phyloP scores from a whole-genome alignment of 2,888 invertebrate species.

The Ormyrus thymus region DNA sequence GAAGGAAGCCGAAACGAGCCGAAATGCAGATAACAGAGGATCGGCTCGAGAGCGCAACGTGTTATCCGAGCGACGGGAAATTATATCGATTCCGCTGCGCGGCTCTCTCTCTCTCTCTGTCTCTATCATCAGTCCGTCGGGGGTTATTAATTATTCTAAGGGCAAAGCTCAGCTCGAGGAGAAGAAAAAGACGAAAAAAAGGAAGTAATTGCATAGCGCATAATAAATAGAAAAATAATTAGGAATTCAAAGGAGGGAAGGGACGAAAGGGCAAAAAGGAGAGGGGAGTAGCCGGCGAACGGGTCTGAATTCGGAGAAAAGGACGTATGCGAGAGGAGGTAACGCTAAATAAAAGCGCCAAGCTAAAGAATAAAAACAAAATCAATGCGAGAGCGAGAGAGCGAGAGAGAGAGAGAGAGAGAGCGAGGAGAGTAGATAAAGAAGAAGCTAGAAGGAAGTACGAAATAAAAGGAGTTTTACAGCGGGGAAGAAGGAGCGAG shows the following conservation, averaged over 20 bases:
- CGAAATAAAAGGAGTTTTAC: constrained; percentile 46
- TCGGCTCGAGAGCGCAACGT: neutral
- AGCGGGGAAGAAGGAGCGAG: neutral
- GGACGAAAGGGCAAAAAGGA: neutral
- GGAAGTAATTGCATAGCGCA: constrained; percentile 53
- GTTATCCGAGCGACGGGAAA: constrained; percentile 32
- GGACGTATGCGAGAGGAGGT: constrained; percentile 42
- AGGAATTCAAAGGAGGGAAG: constrained; percentile 40
- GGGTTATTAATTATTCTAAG: constrained; percentile 45
- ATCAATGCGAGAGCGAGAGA: constrained; percentile 8
- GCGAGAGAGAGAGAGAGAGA: no score
- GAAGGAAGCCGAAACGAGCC: neutral
- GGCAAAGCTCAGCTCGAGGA: neutral
- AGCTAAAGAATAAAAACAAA: constrained; percentile 49
- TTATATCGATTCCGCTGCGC: constrained; percentile 39
- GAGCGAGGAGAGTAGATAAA: constrained; percentile 16
- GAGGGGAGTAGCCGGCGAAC: constrained; percentile 10
- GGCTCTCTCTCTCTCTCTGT: no score
- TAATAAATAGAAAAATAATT: constrained; percentile 57
- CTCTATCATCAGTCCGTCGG: constrained; percentile 39
- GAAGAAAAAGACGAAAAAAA: constrained; percentile 15
- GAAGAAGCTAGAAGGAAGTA: constrained; percentile 46
- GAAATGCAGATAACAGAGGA: constrained; percentile 32
- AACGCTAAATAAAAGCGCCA: constrained; percentile 48
- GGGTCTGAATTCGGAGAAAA: constrained; percentile 54